Percentiles rank a stretch among this genome's conserved stretches.
Conservation (phyloP, 2,113 vertebrate species). For the Apteryx mantelli region DNA sequence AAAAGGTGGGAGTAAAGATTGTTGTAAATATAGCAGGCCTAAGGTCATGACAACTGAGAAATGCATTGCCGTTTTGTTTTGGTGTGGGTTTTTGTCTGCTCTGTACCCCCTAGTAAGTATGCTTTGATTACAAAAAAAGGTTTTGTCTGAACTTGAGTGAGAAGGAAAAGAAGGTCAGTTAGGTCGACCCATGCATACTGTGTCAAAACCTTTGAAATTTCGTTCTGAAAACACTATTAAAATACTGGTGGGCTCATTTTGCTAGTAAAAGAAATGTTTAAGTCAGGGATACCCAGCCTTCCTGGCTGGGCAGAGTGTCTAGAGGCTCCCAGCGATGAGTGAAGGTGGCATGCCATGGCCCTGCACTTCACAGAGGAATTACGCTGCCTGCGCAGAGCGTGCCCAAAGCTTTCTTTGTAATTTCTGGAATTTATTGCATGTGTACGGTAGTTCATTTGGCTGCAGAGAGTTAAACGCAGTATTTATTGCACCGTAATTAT, state of each 20-base stretch:
- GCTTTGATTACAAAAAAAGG: neutral
- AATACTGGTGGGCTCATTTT: neutral
- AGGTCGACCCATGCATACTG: neutral
- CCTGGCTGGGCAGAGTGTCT: neutral
- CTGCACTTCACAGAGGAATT: neutral
- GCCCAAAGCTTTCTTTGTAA: neutral
- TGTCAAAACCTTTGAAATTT: neutral
- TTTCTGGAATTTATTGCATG: neutral
- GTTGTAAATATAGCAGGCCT: neutral
- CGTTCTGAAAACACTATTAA: neutral
- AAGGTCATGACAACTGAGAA: neutral
- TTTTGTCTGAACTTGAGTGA: neutral
- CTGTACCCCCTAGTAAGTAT: neutral
- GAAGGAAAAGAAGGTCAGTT: neutral
- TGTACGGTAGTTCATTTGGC: neutral
- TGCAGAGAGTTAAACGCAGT: neutral
- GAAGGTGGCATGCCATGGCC: neutral
- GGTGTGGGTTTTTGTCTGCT: neutral
- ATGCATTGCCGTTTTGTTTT: accelerated
- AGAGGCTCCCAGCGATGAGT: neutral
- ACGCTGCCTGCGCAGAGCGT: neutral
- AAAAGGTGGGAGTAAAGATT: neutral
- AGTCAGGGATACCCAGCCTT: neutral
- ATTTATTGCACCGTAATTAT: neutral
- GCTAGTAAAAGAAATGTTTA: neutral